Conservation (phyloP, 2,113 vertebrate genomes). For the Podiceps cristatus region DNA sequence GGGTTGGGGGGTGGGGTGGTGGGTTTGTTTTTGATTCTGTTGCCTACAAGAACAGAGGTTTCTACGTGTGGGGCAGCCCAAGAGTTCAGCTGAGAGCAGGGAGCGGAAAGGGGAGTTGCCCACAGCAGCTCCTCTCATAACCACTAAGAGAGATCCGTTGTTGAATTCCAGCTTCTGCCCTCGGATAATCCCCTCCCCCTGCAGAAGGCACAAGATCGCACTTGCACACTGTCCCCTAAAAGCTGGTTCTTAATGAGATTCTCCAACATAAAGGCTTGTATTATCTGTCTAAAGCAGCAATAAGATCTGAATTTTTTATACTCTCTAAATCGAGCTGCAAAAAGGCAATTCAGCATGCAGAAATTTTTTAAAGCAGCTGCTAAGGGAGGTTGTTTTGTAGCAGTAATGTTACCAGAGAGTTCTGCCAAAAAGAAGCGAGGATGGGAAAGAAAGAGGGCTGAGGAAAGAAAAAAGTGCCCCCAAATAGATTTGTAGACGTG, state of each 20-base stretch:
- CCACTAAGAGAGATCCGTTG: background rate
- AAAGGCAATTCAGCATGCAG: background rate
- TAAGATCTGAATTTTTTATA: background rate
- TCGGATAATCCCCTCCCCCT: background rate
- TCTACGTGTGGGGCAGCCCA: background rate
- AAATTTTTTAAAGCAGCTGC: background rate
- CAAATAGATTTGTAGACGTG: background rate
- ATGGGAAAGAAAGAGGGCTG: background rate
- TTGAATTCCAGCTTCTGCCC: background rate
- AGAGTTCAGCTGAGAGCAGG: background rate
- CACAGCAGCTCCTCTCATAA: background rate
- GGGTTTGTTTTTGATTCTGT: background rate
- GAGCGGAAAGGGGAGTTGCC: background rate
- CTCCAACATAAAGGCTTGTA: background rate
- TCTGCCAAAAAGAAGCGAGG: background rate
- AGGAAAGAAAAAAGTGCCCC: background rate
- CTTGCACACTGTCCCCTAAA: background rate
- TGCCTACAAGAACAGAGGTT: background rate
- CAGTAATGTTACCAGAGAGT: background rate
- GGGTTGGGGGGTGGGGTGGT: no score
- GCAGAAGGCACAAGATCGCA: background rate
- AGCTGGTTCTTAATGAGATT: conserved; percentile 1
- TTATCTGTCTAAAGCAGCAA: background rate
- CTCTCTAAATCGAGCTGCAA: background rate
- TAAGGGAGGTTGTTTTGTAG: background rate